Evolutionary conservation across 1,140 invertebrate species (phyloP).

Genomic region (Ceratina japonica): DNA sequence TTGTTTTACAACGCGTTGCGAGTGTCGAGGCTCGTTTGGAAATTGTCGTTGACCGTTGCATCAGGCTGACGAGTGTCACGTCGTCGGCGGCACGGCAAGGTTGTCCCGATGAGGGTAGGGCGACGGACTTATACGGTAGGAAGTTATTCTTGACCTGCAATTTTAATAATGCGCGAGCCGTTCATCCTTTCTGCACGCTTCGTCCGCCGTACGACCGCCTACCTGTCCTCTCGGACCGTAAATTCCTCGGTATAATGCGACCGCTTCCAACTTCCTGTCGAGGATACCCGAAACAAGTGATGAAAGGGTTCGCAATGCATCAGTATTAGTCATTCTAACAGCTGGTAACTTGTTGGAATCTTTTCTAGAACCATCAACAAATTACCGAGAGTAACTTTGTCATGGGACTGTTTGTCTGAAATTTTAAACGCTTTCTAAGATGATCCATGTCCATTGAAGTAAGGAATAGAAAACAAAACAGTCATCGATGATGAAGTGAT

Average conservation of each 20-base stretch:
- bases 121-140: slow-evolving; percentile 48
- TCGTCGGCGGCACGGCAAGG: slow-evolving; percentile 15
- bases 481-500: too few relatives aligned
- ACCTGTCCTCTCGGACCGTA: not conserved
- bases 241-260: not conserved
- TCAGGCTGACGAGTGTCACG: slow-evolving; percentile 17
- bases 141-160: slow-evolving; percentile 53
- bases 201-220: too few relatives aligned
- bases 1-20: slow-evolving; percentile 4
- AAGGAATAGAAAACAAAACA: too few relatives aligned
- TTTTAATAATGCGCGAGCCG: slow-evolving; percentile 43
- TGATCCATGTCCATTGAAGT: too few relatives aligned
- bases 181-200: not conserved
- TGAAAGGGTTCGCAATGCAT: too few relatives aligned
- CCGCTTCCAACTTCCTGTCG: not conserved
- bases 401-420: too few relatives aligned
- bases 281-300: not conserved
- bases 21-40: slow-evolving; percentile 27
- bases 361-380: too few relatives aligned
- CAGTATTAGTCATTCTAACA: too few relatives aligned
- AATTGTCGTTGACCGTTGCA: slow-evolving; percentile 24
- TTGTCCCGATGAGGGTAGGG: slow-evolving; percentile 22
- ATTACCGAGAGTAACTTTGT: too few relatives aligned
- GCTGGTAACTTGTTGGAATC: too few relatives aligned
- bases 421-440: too few relatives aligned